Percentiles rank a stretch among this genome's conserved stretches.
Evolutionary conservation across 2,888 invertebrate species (phyloP).

Genomic region (Drosophila greeni): DNA sequence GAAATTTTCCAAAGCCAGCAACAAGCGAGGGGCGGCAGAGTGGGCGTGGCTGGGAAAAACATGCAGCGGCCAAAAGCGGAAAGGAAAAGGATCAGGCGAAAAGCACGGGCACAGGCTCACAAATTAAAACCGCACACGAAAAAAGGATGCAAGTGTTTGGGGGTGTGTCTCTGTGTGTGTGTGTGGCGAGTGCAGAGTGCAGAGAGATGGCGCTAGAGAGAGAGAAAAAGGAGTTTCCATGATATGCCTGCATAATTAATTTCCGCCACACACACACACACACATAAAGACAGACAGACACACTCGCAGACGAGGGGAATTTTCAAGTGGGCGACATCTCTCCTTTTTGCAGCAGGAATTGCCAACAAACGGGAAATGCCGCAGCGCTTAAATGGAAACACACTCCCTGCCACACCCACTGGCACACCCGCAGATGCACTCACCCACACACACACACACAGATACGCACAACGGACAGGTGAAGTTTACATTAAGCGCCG

Average conservation of each 20-base stretch:
- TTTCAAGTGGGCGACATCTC: slow-evolving; percentile 49
- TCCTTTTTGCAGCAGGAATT: slow-evolving; percentile 42
- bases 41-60: slow-evolving; percentile 23
- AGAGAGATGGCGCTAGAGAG: background rate
- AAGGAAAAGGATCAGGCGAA: slow-evolving; percentile 40
- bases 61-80: slow-evolving; percentile 27
- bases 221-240: slow-evolving; percentile 57
- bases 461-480: slow-evolving; percentile 21
- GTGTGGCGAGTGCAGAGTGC: slow-evolving; percentile 8
- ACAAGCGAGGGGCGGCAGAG: slow-evolving; percentile 12
- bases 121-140: slow-evolving; percentile 69
- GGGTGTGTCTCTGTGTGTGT: slow-evolving; percentile 3
- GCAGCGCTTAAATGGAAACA: slow-evolving; percentile 65
- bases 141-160: slow-evolving; percentile 29
- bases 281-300: background rate
- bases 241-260: slow-evolving; percentile 74
- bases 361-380: slow-evolving; percentile 67
- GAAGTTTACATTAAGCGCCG: slow-evolving; percentile 52
- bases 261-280: slow-evolving; percentile 42
- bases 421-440: slow-evolving; percentile 23
- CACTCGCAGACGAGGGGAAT: slow-evolving; percentile 3
- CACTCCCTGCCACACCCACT: slow-evolving; percentile 27
- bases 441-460: slow-evolving; percentile 5
- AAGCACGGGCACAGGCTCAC: slow-evolving; percentile 40
- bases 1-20: slow-evolving; percentile 7